Evolutionary conservation across 2,797 vertebrate genomes (phyloP), one percentile per base, ranked within the genome.

Genomic region (Catamblyrhynchus diadema): DNA sequence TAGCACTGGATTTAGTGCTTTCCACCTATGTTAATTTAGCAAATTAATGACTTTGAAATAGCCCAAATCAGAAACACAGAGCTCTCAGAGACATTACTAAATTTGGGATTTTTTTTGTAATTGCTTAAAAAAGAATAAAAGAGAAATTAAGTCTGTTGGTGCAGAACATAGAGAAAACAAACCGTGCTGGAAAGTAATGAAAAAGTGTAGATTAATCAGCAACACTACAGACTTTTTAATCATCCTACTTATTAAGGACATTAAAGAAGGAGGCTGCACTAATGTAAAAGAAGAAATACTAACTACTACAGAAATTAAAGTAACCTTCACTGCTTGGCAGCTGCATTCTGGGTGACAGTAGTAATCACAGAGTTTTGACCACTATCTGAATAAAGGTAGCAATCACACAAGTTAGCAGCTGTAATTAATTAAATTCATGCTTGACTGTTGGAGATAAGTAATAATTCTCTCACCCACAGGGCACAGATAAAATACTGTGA

Each of bases 11-110:
- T 94, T 97, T 94, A 96, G 47, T 94, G 64, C 27, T 96, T 97
- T 96, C 66, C 57, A 84, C 86, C 67, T 94, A 67, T 37, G 80
- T 94, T 95, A 94, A 96, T 96, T 96, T 96, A 82, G 42, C 47
- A 90, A 96, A 95, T 94, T 86, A 96, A 77, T 96, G 45, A 80
- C 70, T 94, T 85, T 47, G 42, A 97, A 95, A 97, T 93, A 97
- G 28, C 78, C 65, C 77, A 94, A 96, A 82, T 59, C 86, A 96
- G 74, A 96, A 95, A 90, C 57, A 65, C 84, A 93, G 48, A 84
- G 4, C 25, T 92, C 92, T 91, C 32, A 85, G 70, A 92, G 75
- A 80, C 42, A 72, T 91, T 92, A 90, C 30, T 95, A 95, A 95
- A 96, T 95, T 96, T 93, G 12, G 9, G 14, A 0, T 47, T 30